Evolutionary conservation across 2,113 vertebrate genomes (phyloP).

Genomic region (Sialia sialis): DNA sequence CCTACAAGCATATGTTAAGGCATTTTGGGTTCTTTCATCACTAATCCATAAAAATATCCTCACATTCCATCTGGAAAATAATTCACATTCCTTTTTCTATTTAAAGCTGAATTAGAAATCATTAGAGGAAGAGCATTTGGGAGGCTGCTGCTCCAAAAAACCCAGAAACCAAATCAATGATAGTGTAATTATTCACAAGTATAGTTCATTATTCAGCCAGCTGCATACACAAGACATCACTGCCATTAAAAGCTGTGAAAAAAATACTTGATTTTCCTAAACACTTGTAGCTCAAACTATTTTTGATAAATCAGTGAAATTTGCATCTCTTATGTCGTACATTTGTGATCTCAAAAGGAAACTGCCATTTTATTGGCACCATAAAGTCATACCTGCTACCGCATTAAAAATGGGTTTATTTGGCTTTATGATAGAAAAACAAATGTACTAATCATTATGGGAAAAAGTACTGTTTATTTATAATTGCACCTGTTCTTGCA

Average conservation of each 20-base stretch:
- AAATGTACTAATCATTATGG: neutral
- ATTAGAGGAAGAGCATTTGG: neutral
- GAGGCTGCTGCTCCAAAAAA: neutral
- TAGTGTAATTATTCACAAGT: slow-evolving; percentile 1
- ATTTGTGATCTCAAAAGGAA: neutral
- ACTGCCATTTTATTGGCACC: neutral
- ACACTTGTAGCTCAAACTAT: neutral
- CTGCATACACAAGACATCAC: neutral
- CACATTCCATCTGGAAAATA: neutral
- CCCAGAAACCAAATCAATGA: neutral
- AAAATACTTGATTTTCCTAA: neutral
- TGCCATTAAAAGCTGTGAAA: neutral
- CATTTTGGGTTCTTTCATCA: neutral
- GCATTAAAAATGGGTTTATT: neutral
- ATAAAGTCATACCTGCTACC: neutral
- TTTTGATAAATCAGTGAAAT: neutral
- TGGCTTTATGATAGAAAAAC: neutral
- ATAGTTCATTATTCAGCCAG: neutral
- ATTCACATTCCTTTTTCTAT: neutral
- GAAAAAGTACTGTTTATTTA: slow-evolving; percentile 12
- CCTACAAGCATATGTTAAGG: neutral
- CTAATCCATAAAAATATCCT: neutral
- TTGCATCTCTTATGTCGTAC: neutral
- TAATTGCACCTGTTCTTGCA: slow-evolving; percentile 44
- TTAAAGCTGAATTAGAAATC: slow-evolving; percentile 3